Conservation (phyloP, 2,888 invertebrate species). For the Leptothorax acervorum region DNA sequence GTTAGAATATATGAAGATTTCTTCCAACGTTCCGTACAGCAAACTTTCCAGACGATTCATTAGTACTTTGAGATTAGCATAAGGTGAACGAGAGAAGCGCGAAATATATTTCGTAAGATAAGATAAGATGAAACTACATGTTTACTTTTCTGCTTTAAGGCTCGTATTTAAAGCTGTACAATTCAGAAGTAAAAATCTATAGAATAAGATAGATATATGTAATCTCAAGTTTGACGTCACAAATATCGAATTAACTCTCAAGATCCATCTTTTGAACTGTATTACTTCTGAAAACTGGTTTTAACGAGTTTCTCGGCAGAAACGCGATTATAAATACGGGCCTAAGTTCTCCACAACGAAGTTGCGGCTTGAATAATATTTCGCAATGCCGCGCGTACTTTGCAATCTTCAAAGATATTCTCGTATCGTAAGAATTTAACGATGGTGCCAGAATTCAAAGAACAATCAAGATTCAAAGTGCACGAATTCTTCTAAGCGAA, state of each 20-base stretch:
- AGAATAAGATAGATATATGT: background rate
- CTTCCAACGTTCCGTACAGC: background rate
- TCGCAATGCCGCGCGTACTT: background rate
- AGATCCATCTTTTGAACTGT: background rate
- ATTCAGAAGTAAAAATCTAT: background rate
- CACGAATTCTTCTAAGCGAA: constrained; percentile 14
- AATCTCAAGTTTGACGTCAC: background rate
- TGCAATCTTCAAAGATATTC: constrained; percentile 34
- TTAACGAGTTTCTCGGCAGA: background rate
- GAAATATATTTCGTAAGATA: background rate
- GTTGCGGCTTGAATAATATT: constrained; percentile 36
- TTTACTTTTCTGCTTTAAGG: background rate
- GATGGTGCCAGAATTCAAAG: constrained; percentile 24
- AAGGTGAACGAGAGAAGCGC: background rate
- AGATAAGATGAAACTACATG: background rate
- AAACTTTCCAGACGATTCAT: constrained; percentile 7
- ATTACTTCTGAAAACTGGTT: background rate
- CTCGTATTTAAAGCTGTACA: background rate
- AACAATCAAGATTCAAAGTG: constrained; percentile 29
- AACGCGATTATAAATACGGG: constrained; percentile 1
- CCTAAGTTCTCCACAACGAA: background rate
- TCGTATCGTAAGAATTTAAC: constrained; percentile 31
- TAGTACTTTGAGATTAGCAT: background rate
- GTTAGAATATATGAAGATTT: background rate
- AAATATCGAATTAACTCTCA: constrained; percentile 8